These are phyloP conservation scores for Calidris pygmaea DNA, from an alignment of 2,113 vertebrate species.

Conservation along the genomic window DNA sequence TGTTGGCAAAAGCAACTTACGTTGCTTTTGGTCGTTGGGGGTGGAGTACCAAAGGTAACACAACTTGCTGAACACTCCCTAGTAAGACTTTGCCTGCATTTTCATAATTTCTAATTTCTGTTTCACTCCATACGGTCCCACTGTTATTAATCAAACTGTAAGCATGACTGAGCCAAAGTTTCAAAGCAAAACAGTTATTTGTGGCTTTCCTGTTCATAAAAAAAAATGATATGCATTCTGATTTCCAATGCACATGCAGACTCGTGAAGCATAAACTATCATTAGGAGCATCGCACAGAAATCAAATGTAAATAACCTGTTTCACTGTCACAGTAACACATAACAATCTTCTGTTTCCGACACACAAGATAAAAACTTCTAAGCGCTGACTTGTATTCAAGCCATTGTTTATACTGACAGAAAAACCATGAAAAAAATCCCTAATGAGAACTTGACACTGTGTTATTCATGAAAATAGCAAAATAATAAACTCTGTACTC, in stretches of 20 bases:
- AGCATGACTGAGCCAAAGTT: background rate
- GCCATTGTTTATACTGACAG: background rate
- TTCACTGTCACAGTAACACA: background rate
- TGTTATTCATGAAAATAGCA: background rate
- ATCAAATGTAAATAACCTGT: background rate
- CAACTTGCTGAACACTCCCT: accelerated
- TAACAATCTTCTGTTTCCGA: background rate
- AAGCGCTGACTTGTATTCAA: background rate
- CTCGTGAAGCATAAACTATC: background rate
- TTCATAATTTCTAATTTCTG: background rate
- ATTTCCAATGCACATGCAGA: background rate
- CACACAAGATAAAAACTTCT: background rate
- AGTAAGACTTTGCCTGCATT: background rate
- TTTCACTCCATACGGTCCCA: background rate
- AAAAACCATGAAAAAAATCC: background rate
- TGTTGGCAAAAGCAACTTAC: background rate
- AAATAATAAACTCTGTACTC: background rate
- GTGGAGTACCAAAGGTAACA: background rate
- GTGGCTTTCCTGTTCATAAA: background rate
- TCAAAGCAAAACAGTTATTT: background rate
- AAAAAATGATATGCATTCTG: background rate
- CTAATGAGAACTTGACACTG: background rate
- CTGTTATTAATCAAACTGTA: slow-evolving; percentile 11
- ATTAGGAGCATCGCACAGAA: background rate
- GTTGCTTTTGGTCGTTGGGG: background rate